Conservation (phyloP, 1,140 invertebrate genomes). For the Acromyrmex echinatior region DNA sequence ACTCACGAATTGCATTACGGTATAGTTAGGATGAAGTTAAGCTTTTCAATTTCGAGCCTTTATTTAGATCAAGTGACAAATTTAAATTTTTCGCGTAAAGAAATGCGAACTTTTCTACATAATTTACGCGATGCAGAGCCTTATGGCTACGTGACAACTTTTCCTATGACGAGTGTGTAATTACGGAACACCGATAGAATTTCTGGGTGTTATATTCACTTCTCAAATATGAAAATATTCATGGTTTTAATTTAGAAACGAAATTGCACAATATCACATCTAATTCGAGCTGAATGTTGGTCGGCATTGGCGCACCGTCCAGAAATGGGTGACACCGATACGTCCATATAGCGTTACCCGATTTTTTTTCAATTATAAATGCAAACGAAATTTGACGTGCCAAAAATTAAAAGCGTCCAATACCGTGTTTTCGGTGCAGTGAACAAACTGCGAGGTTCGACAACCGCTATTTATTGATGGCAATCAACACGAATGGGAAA, state of each 20-base stretch:
- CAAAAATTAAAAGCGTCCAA: constrained; percentile 61
- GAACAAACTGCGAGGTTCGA: constrained; percentile 31
- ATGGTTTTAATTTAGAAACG: constrained; percentile 40
- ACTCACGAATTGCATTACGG: constrained; percentile 11
- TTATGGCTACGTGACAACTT: background rate
- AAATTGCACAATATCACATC: constrained; percentile 36
- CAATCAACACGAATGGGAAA: constrained; percentile 34
- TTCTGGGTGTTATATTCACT: constrained; percentile 33
- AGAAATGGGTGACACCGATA: constrained; percentile 49
- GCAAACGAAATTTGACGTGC: constrained; percentile 60
- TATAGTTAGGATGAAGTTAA: background rate
- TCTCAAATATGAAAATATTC: constrained; percentile 34
- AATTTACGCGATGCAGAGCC: background rate
- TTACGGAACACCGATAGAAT: background rate
- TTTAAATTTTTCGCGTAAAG: background rate
- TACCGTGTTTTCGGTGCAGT: constrained; percentile 27
- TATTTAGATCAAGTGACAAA: constrained; percentile 23
- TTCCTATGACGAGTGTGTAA: background rate
- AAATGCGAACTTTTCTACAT: background rate
- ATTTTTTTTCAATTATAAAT: constrained; percentile 55
- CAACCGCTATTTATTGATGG: constrained; percentile 55
- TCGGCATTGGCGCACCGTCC: background rate
- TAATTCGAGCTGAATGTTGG: constrained; percentile 28
- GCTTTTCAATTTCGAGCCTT: background rate
- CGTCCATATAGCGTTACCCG: background rate